Evolutionary conservation across 2,113 vertebrate genomes (phyloP), one percentile per base, ranked within the genome.

Genomic region (Halcyon senegalensis): DNA sequence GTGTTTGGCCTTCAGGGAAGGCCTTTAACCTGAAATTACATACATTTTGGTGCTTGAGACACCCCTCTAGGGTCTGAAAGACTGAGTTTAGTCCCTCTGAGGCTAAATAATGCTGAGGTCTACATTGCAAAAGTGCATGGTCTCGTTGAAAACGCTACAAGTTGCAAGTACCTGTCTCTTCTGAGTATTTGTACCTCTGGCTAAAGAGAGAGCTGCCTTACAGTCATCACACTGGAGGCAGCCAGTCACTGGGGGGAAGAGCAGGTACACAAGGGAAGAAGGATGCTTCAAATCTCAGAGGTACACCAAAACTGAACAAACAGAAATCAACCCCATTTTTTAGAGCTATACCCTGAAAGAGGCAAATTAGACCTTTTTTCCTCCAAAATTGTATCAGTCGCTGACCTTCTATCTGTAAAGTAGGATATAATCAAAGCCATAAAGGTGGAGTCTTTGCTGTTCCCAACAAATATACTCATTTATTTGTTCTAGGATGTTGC

Each of bases 401-500:
- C 15, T 78, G 39, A 68, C 7, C 2, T 64, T 62, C 5, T 19
- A 14, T 48, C 30, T 90, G 11, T 67, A 60, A 82, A 64, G n/a
- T 23, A 44, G 6, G 11, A 21, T 44, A n/a, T 84, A 30, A 60
- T 43, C 64, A 84, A 70, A 84, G 6, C 10, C 25, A 13, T 75
- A 3, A 70, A n/a, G 13, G 16, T 69, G 56, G 77, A 68, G 4
- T 68, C 62, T 89, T 64, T 89, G 56, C 64, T 86, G 20, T 89
- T 94, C 58, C 81, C 64, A 37, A 41, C 35, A 91, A 44, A 73
- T 78, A 59, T 11, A 12, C 50, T 62, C 7, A 1, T 95, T 94
- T 90, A 82, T 89, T 96, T 92, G 58, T 95, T 91, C 62, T 84
- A 66, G 74, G 60, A 16, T 82, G 41, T 90, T 90, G 53, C 81